These are phyloP conservation scores for Rhinoraja longicauda DNA, from an alignment of 2,797 vertebrate species.

Conservation along the genomic window DNA sequence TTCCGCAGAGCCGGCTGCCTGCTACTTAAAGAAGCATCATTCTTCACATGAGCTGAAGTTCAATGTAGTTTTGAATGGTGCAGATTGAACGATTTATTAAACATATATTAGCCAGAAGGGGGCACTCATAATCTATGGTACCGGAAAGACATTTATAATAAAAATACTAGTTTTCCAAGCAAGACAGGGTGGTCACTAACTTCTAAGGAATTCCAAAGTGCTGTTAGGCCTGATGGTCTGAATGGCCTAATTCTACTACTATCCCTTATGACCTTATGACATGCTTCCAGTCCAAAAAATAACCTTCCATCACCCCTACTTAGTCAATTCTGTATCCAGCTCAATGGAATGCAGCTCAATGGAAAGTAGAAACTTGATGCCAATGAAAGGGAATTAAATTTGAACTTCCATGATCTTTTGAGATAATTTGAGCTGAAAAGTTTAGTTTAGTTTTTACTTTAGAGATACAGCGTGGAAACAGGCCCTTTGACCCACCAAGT, in stretches of 20 bases:
- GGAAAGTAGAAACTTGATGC: background rate
- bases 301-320: too few species aligned
- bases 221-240: too few species aligned
- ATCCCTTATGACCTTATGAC: too few species aligned
- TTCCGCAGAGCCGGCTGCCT: too few species aligned
- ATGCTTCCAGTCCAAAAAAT: too few species aligned
- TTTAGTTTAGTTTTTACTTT: too few species aligned
- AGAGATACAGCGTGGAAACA: too few species aligned
- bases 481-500: too few species aligned
- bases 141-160: background rate
- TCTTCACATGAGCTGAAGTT: background rate
- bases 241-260: too few species aligned
- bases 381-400: background rate
- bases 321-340: too few species aligned
- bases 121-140: slow-evolving; percentile 25
- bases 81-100: slow-evolving; percentile 9
- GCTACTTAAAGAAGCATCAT: background rate
- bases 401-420: background rate
- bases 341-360: background rate
- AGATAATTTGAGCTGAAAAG: background rate
- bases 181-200: slow-evolving; percentile 2
- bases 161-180: background rate
- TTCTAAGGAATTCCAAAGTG: slow-evolving; percentile 10
- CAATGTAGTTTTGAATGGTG: background rate
- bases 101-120: slow-evolving; percentile 11